Base-by-base conservation (phyloP, 2,113 vertebrate genomes). In the Aythya baeri region DNA sequence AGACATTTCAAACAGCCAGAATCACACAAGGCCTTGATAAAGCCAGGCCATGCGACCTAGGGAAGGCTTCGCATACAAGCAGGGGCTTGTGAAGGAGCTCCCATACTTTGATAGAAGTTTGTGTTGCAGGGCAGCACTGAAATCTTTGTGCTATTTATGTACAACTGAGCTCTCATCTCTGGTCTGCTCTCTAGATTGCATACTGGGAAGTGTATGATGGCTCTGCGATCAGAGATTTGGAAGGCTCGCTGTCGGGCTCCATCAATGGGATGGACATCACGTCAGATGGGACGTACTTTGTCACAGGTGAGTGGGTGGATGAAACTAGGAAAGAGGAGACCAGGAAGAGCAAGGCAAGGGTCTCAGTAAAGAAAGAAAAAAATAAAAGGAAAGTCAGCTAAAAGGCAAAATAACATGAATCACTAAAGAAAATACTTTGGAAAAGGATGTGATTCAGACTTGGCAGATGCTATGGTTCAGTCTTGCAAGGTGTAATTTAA, bases 171-270 rank as follows among this genome's bases (percentile, higher is more conserved):
- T 34, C 31, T 77, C 16, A 21, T 43, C 81, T 93, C 88, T 70
- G 86, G 55, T 84, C 66, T 75, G 34, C 55, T 83, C 84, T 96
- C 75, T 80, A 99, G 99, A 96, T 99, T 34, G 97, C 95, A 32
- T 99, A 99, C 98, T 99, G 99, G 99, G 98, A 99, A 25, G 98
- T 99, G 41, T 98, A 97, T 54, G 98, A 99, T 21, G 98, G 98
- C 31, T 96, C 98, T 2, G 83, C 95, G 21, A 98, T 99, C 96
- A 97, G 99, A 97, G 98, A 99, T 59, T 63, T 99, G 70, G 98
- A 98, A 70, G 99, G 97, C 18, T 98, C 99, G 29, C 91, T 96
- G 92, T 98, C 98, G 3, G 99, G 98, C 41, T 96, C 98, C 41
- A 97, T 99, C 93, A 99, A 99, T 5, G 98, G 98, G 34, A 98